Evolutionary conservation across 2,797 vertebrate genomes (phyloP), one percentile per base, ranked within the genome.

Genomic region (Aldrovandia affinis): DNA sequence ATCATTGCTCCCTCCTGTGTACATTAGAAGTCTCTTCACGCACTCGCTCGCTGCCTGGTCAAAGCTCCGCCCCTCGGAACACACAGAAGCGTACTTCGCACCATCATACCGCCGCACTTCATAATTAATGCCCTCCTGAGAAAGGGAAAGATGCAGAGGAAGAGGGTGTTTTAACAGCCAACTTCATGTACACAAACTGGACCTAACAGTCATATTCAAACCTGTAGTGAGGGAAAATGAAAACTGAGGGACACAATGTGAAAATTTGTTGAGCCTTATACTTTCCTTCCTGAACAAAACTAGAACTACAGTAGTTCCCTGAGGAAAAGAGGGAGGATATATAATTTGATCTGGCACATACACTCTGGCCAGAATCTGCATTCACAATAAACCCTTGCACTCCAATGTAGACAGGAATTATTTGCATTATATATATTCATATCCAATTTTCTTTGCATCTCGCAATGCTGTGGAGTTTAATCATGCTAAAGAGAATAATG

Each of bases 11-110:
- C 97, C 98, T 0, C 97, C 97, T 0, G 96, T 96, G 44, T 98
- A 99, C 93, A 96, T 97, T 44, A 97, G 93, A 82, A 98, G 94
- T 89, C 96, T 97, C 78, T 96, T 93, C 83, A 93, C 95, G 1
- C 96, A 95, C 91, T 98, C 97, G n/a, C 96, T 95, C 0, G 95
- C 92, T 63, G 96, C 96, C 85, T 98, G 97, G 44, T 98, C 97
- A n/a, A 97, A 97, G 0, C 92, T 91, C 81, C 97, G 96, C 14
- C 96, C 96, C 42, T 93, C 93, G 2, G 97, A 93, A 82, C 96
- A 96, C 84, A 97, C 93, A 0, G 87, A 93, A 0, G 95, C 97
- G 22, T 96, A 97, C 88, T 88, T 92, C 30, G 96, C 94, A 0
- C 94, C 94, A 52, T 98, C 96, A 33, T 96, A 98, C 81, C 86